These are phyloP conservation scores for Gymnoscopelus microlampas DNA, from an alignment of 2,797 vertebrate species.

Conservation along the genomic window DNA sequence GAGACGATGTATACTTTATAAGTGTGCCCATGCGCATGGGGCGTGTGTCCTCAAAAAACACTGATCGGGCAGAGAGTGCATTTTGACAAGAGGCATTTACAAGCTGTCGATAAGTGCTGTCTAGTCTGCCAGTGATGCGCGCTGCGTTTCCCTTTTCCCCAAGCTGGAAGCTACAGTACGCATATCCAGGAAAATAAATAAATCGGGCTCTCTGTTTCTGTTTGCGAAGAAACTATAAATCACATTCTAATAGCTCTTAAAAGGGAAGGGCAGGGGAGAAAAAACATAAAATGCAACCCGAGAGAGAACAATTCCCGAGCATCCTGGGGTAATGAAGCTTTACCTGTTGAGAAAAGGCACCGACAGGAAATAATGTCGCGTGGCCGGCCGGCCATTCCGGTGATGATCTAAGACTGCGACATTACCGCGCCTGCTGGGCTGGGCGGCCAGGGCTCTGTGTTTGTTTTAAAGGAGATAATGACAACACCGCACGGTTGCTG, in stretches of 20 bases:
- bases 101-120: conserved; percentile 46
- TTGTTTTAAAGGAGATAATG: conserved; percentile 20
- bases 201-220: conserved; percentile 41
- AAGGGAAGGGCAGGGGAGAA: conserved; percentile 26
- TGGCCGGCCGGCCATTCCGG: neutral
- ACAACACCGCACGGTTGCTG: neutral
- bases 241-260: conserved; percentile 40
- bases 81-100: conserved; percentile 64
- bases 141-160: neutral
- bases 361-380: conserved; percentile 17
- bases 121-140: conserved; percentile 35
- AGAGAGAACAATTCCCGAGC: conserved; percentile 13
- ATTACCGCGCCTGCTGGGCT: conserved; percentile 3
- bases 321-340: conserved; percentile 2
- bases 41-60: conserved; percentile 42
- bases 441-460: conserved; percentile 18
- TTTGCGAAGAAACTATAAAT: conserved; percentile 49
- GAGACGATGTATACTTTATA: neutral
- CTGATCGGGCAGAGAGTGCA: conserved; percentile 48
- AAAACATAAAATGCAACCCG: conserved; percentile 34
- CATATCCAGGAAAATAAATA: conserved; percentile 17
- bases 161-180: conserved; percentile 17
- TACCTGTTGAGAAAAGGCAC: neutral
- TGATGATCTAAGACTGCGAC: conserved; percentile 31
- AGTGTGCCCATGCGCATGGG: conserved; percentile 32